Base-by-base conservation (phyloP, 1,140 invertebrate species). In the Apolygus lucorum region DNA sequence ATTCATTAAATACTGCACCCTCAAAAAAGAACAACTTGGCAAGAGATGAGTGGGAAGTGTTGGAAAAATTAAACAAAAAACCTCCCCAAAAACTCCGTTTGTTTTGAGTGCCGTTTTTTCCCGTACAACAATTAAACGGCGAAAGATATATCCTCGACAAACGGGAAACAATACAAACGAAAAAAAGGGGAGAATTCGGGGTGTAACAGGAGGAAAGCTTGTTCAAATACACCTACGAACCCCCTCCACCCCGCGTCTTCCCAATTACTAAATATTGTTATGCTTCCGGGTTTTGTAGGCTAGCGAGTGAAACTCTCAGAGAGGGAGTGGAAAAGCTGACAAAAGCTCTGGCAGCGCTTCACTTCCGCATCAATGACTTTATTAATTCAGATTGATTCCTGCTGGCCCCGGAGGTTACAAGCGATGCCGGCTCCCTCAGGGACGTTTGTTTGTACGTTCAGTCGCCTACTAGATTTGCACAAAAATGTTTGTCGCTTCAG, bases 351-450 rank as follows among this genome's bases (percentile, higher is more conserved):
- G 4, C 11, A 24, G 22, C 8, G 54, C 54, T 22, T 59, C 54
- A 59, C 13, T 13, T 59, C 22, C 54, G 54, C 54, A 4, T 22
- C 54, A 59, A 59, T 22, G 54, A 59, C 22, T 59, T 59, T 59
- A 59, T 59, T 59, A 59, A 59, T 59, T 59, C 54, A 59, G 54
- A 59, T 59, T 59, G 54, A 59, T 59, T 59, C 4, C 11, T 49
- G 34, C 8, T 49, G 8, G 8, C 17, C 34, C 8, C 34, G 8
- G 34, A 49, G 17, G 8, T 11, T 49, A 8, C 34, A 8, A 49
- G 17, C 34, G 17, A 49, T 17, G 8, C 34, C 17, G 17, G 17
- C 34, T 49, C 34, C 17, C 34, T 49, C 34, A 11, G 8, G 8
- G 8, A 11, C 34, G 8, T 17, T 49, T 17, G 8, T 49, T 17